These are phyloP conservation scores for Hemibagrus guttatus DNA, from an alignment of 2,797 vertebrate genomes.

Conservation along the genomic window DNA sequence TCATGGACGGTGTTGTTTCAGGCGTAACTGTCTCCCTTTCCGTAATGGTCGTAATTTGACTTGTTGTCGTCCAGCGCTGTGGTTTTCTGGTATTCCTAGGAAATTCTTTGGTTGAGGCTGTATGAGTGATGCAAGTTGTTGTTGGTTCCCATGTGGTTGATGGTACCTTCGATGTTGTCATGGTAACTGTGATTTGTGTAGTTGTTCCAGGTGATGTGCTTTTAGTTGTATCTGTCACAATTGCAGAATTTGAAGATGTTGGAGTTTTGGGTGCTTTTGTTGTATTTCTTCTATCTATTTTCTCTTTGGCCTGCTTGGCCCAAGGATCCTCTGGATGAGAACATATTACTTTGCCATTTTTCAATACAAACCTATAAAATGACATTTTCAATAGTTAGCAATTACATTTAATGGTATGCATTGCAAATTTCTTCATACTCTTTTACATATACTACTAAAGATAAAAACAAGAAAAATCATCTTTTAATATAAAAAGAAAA, in stretches of 20 bases:
- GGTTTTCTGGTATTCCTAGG: too few species aligned
- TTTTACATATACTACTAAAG: neutral
- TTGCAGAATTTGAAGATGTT: too few species aligned
- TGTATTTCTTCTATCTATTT: fast-evolving
- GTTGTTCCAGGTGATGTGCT: neutral
- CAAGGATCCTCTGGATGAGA: neutral
- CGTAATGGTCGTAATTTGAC: too few species aligned
- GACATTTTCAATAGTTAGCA: neutral
- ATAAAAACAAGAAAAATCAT: neutral
- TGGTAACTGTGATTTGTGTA: neutral
- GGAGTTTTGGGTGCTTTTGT: neutral
- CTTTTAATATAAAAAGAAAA: neutral
- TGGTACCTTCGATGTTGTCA: neutral
- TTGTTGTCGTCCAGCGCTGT: too few species aligned
- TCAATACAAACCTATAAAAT: neutral
- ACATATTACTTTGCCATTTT: fast-evolving
- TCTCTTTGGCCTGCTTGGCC: fast-evolving
- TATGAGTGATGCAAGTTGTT: too few species aligned
- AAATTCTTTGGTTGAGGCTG: too few species aligned
- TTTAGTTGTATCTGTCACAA: neutral
- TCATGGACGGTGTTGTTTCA: too few species aligned
- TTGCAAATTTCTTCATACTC: neutral
- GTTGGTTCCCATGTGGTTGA: neutral
- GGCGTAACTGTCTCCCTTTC: too few species aligned
- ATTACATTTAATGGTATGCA: fast-evolving